Evolutionary conservation across 2,797 vertebrate genomes (phyloP).

Genomic region (Uromys caudimaculatus): DNA sequence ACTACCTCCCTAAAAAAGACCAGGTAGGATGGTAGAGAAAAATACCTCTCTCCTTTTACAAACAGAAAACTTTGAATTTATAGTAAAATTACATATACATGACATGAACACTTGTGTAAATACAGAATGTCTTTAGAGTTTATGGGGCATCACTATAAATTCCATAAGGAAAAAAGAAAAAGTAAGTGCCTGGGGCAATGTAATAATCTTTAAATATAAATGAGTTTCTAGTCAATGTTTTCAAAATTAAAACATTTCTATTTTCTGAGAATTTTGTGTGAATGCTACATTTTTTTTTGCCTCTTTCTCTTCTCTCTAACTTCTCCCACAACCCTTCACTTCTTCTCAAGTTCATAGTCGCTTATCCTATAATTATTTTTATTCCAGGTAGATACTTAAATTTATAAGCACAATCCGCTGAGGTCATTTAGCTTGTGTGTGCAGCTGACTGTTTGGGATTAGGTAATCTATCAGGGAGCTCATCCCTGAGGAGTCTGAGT

Average conservation of each 20-base stretch:
- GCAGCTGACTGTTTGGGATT: background rate
- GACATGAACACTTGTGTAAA: background rate
- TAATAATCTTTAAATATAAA: conserved; percentile 61
- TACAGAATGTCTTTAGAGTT: conserved; percentile 8
- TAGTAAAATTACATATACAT: background rate
- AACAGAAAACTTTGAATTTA: background rate
- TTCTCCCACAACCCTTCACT: background rate
- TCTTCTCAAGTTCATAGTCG: background rate
- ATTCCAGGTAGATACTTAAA: background rate
- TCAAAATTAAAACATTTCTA: background rate
- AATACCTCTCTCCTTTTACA: conserved; percentile 1
- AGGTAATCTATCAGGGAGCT: background rate
- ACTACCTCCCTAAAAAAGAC: background rate
- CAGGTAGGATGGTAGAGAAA: conserved; percentile 35
- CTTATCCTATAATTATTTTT: background rate
- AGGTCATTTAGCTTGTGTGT: background rate
- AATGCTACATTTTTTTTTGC: background rate
- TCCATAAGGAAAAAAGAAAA: conserved; percentile 51
- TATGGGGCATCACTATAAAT: conserved; percentile 36
- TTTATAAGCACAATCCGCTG: background rate
- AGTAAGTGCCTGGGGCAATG: conserved; percentile 32
- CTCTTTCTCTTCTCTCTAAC: background rate
- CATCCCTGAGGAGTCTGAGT: no score
- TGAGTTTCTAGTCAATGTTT: conserved; percentile 44
- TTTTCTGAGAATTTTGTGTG: background rate